A percentile compares a stretch with the other conserved stretches of the same genome.
phyloP scores from a whole-genome alignment of 2,797 vertebrate species.

The Phalanger gymnotis region DNA sequence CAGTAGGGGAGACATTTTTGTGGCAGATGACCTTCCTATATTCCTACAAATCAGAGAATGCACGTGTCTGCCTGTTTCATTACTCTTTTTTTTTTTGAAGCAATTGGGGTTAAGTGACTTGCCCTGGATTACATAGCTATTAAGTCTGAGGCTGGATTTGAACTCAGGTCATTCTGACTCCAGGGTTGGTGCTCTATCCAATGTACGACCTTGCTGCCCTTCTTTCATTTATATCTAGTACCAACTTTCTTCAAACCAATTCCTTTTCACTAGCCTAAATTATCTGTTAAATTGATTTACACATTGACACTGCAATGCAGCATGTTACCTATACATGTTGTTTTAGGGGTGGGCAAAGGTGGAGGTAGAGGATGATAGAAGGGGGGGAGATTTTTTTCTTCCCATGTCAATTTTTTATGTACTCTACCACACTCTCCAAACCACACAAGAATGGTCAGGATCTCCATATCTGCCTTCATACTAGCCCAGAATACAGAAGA shows the following conservation, averaged over 20 bases:
- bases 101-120: not conserved
- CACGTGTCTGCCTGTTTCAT: not conserved
- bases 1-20: not conserved
- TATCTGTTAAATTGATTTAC: not conserved
- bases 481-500: conserved; percentile 5
- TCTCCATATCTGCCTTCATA: not conserved
- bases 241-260: conserved; percentile 48
- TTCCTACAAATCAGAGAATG: conserved; percentile 37
- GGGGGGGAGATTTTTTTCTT: not conserved
- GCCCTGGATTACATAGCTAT: not conserved
- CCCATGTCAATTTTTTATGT: not conserved
- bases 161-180: not conserved
- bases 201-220: not conserved
- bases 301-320: not conserved
- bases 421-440: not conserved
- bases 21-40: conserved; percentile 20
- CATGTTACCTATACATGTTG: not conserved
- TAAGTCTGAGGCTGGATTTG: not conserved
- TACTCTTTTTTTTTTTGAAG: not conserved
- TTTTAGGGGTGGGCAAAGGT: not conserved
- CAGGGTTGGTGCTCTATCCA: not conserved
- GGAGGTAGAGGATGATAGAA: conserved; percentile 8
- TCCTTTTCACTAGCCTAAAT: not conserved
- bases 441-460: not conserved
- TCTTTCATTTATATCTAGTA: conserved; percentile 11